phyloP scores from a whole-genome alignment of 2,797 vertebrate species.

The Distichodus sexfasciatus region DNA sequence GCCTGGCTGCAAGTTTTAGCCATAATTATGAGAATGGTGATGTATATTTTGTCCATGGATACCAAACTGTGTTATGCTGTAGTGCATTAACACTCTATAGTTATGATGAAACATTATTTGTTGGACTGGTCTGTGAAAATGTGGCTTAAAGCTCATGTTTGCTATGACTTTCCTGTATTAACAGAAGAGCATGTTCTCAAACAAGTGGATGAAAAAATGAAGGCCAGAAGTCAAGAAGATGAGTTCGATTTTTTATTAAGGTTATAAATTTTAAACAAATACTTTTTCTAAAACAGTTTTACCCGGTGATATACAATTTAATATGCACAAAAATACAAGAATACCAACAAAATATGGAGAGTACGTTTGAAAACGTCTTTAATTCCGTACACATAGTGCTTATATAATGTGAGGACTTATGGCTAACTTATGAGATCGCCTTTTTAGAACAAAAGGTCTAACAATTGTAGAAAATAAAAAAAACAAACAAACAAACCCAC shows the following conservation, averaged over 20 bases:
- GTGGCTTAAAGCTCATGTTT: no score
- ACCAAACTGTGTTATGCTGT: no score
- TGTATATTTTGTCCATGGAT: no score
- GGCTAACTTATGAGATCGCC: constrained; percentile 77
- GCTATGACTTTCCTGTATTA: no score
- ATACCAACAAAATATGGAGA: constrained; percentile 80
- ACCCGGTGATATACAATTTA: constrained; percentile 92
- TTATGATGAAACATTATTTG: neutral
- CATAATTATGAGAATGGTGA: no score
- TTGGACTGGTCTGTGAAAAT: no score
- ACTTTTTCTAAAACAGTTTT: constrained; percentile 89
- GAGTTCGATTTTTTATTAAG: constrained; percentile 84
- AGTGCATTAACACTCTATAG: neutral
- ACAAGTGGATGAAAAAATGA: no score
- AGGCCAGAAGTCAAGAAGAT: constrained; percentile 20
- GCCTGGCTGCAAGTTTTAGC: no score
- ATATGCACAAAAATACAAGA: constrained; percentile 88
- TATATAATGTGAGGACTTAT: constrained; percentile 77
- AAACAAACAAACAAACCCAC: constrained; percentile 72
- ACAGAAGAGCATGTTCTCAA: no score
- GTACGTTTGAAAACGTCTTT: constrained; percentile 82
- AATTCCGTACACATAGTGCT: constrained; percentile 85
- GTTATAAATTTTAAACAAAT: constrained; percentile 93
- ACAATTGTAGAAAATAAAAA: constrained; percentile 65
- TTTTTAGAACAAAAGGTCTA: constrained; percentile 96